phyloP scores from a whole-genome alignment of 92 coral and sea anemone species.

The Paramuricea clavata region DNA sequence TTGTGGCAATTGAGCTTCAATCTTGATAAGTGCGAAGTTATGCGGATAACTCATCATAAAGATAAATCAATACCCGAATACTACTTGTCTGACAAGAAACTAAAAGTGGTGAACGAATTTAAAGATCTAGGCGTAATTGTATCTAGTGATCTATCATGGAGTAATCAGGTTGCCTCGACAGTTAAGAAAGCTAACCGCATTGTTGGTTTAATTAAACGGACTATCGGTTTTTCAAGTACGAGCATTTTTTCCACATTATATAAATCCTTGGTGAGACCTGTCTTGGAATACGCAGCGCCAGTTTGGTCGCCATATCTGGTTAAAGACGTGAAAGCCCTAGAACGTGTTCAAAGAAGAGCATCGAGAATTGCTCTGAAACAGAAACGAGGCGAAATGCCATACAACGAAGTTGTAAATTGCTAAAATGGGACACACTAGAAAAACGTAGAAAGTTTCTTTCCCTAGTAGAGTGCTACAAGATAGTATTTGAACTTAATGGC shows the following conservation, averaged over 20 bases:
- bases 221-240: conserved; percentile 44
- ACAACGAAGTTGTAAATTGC: neutral
- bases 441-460: too few species aligned
- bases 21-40: conserved; percentile 45
- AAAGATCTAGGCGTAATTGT: too few species aligned
- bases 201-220: conserved; percentile 47
- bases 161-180: too few species aligned
- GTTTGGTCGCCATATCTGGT: conserved; percentile 63
- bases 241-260: conserved; percentile 50
- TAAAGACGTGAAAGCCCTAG: conserved; percentile 50
- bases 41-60: conserved; percentile 31
- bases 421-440: too few species aligned
- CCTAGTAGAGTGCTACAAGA: too few species aligned
- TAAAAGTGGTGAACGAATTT: too few species aligned
- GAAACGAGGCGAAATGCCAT: neutral
- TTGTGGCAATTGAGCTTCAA: conserved; percentile 47
- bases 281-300: conserved; percentile 53
- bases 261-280: conserved; percentile 53
- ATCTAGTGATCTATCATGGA: too few species aligned
- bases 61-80: conserved; percentile 24
- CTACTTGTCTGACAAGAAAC: too few species aligned
- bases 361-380: conserved; percentile 38
- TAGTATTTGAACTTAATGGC: too few species aligned
- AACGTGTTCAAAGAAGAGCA: conserved; percentile 58
- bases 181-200: conserved; percentile 53